A percentile compares a stretch with the other conserved stretches of the same genome.
Conservation (phyloP, 2,888 invertebrate species). For the Pollenia labialis region DNA sequence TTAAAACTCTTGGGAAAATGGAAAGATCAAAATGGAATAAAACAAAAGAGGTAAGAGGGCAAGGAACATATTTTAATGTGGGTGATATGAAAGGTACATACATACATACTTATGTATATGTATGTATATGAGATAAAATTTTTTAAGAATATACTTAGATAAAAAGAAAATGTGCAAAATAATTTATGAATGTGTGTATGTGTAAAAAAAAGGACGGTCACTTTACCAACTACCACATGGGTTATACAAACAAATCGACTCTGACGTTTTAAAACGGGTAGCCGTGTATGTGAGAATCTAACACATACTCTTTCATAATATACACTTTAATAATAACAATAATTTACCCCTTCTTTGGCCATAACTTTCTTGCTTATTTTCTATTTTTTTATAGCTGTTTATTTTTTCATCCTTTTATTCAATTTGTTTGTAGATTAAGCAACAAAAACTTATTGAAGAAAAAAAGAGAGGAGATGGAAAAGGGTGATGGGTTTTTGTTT, state of each 20-base stretch:
- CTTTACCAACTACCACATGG: slow-evolving; percentile 38
- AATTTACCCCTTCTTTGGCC: slow-evolving; percentile 79
- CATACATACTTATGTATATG: neutral
- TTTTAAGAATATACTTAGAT: slow-evolving; percentile 4
- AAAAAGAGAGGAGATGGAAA: neutral
- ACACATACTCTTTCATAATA: slow-evolving; percentile 20
- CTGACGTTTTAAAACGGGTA: neutral
- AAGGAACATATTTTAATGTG: slow-evolving; percentile 38
- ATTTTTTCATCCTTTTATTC: slow-evolving; percentile 38
- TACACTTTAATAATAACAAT: slow-evolving; percentile 79
- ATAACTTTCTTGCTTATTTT: slow-evolving; percentile 71
- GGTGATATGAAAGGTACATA: slow-evolving; percentile 1
- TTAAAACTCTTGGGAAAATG: slow-evolving; percentile 52
- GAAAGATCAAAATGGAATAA: neutral
- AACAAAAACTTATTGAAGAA: slow-evolving; percentile 21
- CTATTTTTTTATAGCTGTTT: slow-evolving; percentile 36
- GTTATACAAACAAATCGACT: slow-evolving; percentile 6
- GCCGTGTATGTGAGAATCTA: neutral
- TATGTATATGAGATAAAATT: neutral
- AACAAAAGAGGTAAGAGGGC: slow-evolving; percentile 1
- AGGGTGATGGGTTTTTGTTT: slow-evolving; percentile 22
- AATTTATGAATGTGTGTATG: neutral
- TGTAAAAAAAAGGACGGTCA: slow-evolving; percentile 26
- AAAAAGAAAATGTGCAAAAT: neutral
- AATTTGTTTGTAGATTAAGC: slow-evolving; percentile 65